Conservation (phyloP, 2,888 invertebrate genomes). For the Trichacis sp. region DNA sequence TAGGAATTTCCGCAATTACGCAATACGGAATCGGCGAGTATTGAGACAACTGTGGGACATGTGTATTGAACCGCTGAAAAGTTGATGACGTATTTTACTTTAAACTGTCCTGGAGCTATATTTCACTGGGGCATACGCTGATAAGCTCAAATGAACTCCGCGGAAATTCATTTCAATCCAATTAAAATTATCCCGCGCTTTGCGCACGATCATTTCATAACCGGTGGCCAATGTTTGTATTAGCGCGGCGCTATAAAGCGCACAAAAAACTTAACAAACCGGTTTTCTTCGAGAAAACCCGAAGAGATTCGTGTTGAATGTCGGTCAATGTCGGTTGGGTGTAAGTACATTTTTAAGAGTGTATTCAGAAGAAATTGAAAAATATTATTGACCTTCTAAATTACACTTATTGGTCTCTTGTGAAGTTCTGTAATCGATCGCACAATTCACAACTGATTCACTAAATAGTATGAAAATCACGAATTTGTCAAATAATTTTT, state of each 20-base stretch:
- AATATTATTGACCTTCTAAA: no score
- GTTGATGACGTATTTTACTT: slow-evolving; percentile 15
- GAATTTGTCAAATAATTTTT: no score
- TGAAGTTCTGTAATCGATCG: no score
- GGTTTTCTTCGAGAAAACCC: slow-evolving; percentile 23
- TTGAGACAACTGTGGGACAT: slow-evolving; percentile 2
- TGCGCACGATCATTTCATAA: slow-evolving; percentile 30
- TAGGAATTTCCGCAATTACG: no score
- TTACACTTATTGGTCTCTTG: no score
- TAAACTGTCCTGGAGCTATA: slow-evolving; percentile 10
- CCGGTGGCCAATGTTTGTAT: slow-evolving; percentile 30
- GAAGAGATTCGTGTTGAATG: slow-evolving; percentile 9
- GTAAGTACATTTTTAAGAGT: no score
- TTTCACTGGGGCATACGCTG: slow-evolving; percentile 16
- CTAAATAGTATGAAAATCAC: no score
- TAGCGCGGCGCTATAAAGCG: no score
- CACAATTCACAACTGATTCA: no score
- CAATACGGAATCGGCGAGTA: background rate
- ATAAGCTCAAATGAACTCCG: slow-evolving; percentile 17
- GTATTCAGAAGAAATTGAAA: no score
- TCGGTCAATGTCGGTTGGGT: slow-evolving; percentile 29
- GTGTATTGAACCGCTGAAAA: no score
- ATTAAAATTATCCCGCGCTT: slow-evolving; percentile 34
- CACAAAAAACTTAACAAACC: slow-evolving; percentile 18
- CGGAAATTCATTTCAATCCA: slow-evolving; percentile 23